These are phyloP conservation scores for Muscicapa striata DNA, from an alignment of 2,797 vertebrate species.

Conservation along the genomic window DNA sequence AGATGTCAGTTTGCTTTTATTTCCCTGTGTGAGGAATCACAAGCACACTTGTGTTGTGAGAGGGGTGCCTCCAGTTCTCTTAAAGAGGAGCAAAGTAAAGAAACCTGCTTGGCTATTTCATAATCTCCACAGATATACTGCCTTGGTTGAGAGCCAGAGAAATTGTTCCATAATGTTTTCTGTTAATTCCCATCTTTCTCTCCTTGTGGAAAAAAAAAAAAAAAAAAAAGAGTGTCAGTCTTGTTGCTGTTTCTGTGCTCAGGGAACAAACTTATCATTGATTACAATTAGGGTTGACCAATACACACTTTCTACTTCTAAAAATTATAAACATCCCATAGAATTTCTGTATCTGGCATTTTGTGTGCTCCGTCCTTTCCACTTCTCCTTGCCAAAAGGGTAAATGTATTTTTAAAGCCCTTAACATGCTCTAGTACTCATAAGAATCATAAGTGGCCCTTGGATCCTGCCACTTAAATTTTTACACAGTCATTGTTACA, in stretches of 20 bases:
- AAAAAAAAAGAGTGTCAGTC: not conserved
- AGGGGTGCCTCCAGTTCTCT: not conserved
- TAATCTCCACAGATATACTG: not conserved
- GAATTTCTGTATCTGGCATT: not conserved
- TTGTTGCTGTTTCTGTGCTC: not conserved
- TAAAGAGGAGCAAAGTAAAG: not conserved
- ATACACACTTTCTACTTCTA: not conserved
- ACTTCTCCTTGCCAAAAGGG: not conserved
- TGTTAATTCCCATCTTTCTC: not conserved
- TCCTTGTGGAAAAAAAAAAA: not conserved
- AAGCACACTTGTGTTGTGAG: not conserved
- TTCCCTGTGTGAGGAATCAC: not conserved
- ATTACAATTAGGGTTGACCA: not conserved
- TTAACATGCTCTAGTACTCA: not conserved
- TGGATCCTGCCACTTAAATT: not conserved
- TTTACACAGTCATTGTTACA: not conserved
- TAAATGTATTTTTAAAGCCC: constrained; percentile 38
- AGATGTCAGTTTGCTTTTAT: not conserved
- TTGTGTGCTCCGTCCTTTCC: not conserved
- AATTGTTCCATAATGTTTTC: not conserved
- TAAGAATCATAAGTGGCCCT: not conserved
- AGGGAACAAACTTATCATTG: not conserved
- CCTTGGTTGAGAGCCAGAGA: not conserved
- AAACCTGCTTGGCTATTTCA: not conserved
- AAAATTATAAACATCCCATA: not conserved